Base-by-base conservation (phyloP, 92 coral and sea anemone genomes). In the Desmophyllum pertusum region DNA sequence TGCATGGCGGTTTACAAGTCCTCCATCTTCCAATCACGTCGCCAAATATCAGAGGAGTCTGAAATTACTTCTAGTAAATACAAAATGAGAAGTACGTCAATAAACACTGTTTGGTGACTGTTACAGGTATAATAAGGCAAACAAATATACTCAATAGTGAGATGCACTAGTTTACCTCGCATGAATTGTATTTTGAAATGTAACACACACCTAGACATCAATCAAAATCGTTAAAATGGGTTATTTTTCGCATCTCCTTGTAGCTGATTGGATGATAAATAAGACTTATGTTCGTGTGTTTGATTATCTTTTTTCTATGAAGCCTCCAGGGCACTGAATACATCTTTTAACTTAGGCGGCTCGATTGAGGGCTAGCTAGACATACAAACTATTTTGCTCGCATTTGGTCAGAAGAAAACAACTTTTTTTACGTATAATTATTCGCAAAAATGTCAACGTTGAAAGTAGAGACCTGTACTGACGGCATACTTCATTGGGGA, bases 231-330 rank as follows among this genome's bases (percentile, higher is more conserved):
- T 14, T 29, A 30, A 45, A 15, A 14, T 13, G 30, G 31, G 7
- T 11, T 35, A 2, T 21, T 42, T 66, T 42, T 5, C 18, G 29
- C 39, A 15, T 21, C 10, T 29, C 42, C 43, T 23, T 17, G 6
- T 1, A 37, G 19, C 35, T 59, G 18, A 76, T 76, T 76, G 81
- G 81, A n/a, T 59, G 19, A 65, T 40, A 41, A 64, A 41, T 3
- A 64, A 19, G 64, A 18, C 21, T 5, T 6, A 31, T 53, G 14
- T 29, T 29, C 8, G 14, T 21, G 38, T 43, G 33, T 35, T 63
- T 29, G 38, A 79, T 73, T 42, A 17, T 25, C 11, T 11, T 73
- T 45, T 73, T 10, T n/a, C 39, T n/a, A n/a, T n/a, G 59, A 18
- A 31, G 55, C 33, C 83, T 79, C 36, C 13, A 64, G 72, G 73